Conservation (phyloP, 2,797 vertebrate species). For the Melanitta fusca region DNA sequence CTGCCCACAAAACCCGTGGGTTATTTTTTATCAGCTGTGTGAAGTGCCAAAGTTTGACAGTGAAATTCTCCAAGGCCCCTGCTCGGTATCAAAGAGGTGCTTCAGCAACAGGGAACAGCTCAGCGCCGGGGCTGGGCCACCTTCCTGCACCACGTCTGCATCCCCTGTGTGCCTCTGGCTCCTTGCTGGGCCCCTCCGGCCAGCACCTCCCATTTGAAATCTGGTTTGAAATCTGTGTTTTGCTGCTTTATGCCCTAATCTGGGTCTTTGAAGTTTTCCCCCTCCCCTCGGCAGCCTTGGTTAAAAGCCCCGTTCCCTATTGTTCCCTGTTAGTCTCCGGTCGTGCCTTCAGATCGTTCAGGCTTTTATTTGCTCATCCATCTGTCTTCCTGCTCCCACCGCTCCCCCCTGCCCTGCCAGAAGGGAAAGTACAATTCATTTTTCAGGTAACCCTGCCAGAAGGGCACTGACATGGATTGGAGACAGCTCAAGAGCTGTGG, state of each 20-base stretch:
- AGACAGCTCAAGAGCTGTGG: background rate
- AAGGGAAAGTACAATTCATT: constrained; percentile 65
- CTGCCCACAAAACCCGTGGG: background rate
- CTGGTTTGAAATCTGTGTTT: background rate
- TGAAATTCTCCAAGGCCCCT: background rate
- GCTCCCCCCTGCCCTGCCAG: constrained; percentile 32
- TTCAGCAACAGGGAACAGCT: background rate
- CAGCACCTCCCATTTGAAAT: background rate
- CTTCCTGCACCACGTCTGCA: background rate
- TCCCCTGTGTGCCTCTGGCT: no score
- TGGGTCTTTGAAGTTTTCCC: constrained; percentile 2
- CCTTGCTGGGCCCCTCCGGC: background rate
- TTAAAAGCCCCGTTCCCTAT: constrained; percentile 25
- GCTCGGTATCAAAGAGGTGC: background rate
- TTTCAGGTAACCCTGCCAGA: constrained; percentile 66
- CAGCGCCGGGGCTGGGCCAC: background rate
- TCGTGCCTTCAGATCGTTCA: constrained; percentile 15
- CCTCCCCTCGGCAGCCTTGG: background rate
- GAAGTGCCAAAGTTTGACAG: accelerated
- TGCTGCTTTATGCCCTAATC: background rate
- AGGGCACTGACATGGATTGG: constrained; percentile 18
- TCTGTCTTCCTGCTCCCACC: constrained; percentile 18
- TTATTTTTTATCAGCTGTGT: background rate
- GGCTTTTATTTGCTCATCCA: constrained; percentile 70
- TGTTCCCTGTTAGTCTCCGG: constrained; percentile 53